These are phyloP conservation scores for Eupithecia dodoneata DNA, from an alignment of 2,888 invertebrate genomes.

Conservation along the genomic window DNA sequence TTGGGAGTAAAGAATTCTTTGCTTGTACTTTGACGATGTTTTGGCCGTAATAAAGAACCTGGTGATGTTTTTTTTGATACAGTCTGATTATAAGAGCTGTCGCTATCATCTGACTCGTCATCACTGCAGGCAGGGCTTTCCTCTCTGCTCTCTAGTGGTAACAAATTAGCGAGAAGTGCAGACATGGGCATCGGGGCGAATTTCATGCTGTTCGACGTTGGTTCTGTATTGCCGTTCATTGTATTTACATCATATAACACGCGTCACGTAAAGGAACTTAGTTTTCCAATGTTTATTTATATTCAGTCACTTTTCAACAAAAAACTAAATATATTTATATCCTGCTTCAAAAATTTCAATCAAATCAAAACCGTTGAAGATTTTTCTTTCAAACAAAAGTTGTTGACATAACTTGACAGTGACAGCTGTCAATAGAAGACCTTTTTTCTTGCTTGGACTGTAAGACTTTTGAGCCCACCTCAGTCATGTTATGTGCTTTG, in stretches of 20 bases:
- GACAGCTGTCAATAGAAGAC: neutral
- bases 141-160: slow-evolving; percentile 61
- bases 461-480: too few relatives aligned
- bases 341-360: neutral
- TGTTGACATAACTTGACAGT: neutral
- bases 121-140: slow-evolving; percentile 67
- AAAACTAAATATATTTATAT: neutral
- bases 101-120: slow-evolving; percentile 68
- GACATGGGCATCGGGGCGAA: slow-evolving; percentile 79
- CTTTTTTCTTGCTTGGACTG: too few relatives aligned
- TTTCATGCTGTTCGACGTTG: slow-evolving; percentile 73
- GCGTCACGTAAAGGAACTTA: slow-evolving; percentile 5
- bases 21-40: slow-evolving; percentile 37
- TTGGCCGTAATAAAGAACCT: slow-evolving; percentile 40
- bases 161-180: slow-evolving; percentile 72
- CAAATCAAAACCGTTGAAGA: slow-evolving; percentile 17
- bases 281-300: neutral
- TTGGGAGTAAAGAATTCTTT: slow-evolving; percentile 61
- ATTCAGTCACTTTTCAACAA: slow-evolving; percentile 11
- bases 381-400: slow-evolving; percentile 11
- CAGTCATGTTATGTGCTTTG: too few relatives aligned
- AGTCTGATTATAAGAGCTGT: slow-evolving; percentile 65
- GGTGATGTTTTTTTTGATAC: slow-evolving; percentile 58
- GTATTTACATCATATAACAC: slow-evolving; percentile 34
- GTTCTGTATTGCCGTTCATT: slow-evolving; percentile 72